Evolutionary conservation across 37 sponge, comb jelly and placozoan species (phyloP), one percentile per base, ranked within the genome.

Genomic region (Mnemiopsis leidyi): DNA sequence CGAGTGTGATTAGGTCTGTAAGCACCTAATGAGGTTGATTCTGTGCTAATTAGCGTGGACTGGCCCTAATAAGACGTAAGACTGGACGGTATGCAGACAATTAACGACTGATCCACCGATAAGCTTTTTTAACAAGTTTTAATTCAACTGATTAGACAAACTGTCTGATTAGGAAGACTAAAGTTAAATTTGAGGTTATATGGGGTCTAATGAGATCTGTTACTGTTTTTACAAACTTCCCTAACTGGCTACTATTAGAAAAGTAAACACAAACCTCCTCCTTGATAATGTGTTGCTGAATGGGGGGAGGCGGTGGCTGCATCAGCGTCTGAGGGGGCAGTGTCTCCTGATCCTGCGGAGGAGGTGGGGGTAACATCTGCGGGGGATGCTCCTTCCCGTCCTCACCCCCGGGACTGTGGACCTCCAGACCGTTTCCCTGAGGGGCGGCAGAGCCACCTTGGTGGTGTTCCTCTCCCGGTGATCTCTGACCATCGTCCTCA

Each of bases 281-380:
- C 73, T 69, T 69, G n/a, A 69, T 69, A 25, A 69, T 69, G 73
- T 69, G 73, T 20, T 69, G 73, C 73, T 69, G 73, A 21, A 61
- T 9, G 28, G 73, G 73, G 24, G 73, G 9, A 21, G 73, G 73
- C 21, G 73, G 73, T 28, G 73, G 73, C 73, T 69, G 73, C 73
- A 69, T 69, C 23, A 69, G 73, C 2, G 73, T 16, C n/a, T 69
- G 73, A 5, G 9, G 29, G 21, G 24, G 73, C n/a, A 28, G 73
- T 23, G 24, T 69, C 23, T 69, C 73, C 73, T 21, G 73, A 9
- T 18, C 68, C n/a, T 5, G 73, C 21, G 24, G 73, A 21, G 24
- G 73, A 5, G 3, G 73, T 18, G 61, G 61, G 61, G 61, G 61
- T 48, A 48, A 48, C 61, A 48, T 48, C 61, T 48, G 61, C 61